Conservation (phyloP, 2,888 invertebrate species). For the Terebella lapidaria region DNA sequence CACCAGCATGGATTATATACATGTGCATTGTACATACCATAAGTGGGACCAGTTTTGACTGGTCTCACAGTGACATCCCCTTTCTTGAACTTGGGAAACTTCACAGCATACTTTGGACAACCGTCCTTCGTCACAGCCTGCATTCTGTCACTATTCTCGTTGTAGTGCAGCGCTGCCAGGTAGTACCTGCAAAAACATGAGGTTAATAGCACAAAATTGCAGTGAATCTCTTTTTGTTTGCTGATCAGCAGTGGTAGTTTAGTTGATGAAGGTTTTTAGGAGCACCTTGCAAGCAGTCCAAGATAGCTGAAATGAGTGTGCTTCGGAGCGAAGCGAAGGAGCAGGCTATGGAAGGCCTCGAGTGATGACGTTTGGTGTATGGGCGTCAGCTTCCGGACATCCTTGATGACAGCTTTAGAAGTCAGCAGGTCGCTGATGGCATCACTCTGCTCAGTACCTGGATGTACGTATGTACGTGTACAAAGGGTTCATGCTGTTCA, state of each 20-base stretch:
- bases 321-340: not conserved
- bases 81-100: slow-evolving; percentile 3
- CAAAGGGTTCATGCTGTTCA: too few species aligned
- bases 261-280: too few species aligned
- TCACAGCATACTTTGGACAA: not conserved
- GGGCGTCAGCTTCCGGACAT: not conserved
- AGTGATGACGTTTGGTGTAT: not conserved
- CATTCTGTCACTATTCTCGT: not conserved
- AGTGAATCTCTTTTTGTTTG: too few species aligned
- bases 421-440: not conserved
- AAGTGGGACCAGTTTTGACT: not conserved
- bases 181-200: not conserved
- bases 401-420: not conserved
- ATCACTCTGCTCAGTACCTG: not conserved
- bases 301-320: not conserved
- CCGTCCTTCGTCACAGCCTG: not conserved
- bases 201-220: not conserved
- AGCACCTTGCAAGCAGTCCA: not conserved
- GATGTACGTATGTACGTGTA: too few species aligned
- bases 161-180: not conserved
- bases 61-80: not conserved
- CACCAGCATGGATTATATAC: too few species aligned
- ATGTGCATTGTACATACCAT: not conserved
- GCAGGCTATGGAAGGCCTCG: not conserved
- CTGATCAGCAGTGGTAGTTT: too few species aligned